Evolutionary conservation across 2,113 vertebrate species (phyloP).

Genomic region (Sterrhoptilus dennistouni): DNA sequence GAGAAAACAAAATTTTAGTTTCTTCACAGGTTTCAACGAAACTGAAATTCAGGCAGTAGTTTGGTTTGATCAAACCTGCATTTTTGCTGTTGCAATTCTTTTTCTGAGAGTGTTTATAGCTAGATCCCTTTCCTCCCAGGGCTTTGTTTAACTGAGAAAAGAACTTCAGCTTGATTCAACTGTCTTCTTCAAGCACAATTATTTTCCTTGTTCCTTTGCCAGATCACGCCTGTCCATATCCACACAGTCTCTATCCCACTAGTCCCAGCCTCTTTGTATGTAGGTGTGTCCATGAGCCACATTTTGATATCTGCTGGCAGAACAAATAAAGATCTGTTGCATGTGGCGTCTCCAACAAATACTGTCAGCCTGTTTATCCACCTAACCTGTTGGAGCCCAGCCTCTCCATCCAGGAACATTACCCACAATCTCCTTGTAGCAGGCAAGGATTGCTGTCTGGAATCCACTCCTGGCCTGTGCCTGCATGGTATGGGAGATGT

Average conservation of each 20-base stretch:
- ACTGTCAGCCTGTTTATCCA: background rate
- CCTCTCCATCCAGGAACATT: background rate
- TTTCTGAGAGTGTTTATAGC: background rate
- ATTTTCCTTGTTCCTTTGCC: background rate
- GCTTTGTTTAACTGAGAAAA: background rate
- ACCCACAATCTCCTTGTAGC: background rate
- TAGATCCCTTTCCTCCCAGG: background rate
- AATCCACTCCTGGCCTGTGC: background rate
- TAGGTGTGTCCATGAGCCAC: background rate
- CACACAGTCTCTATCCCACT: background rate
- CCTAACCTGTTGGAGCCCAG: background rate
- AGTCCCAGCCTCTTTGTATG: background rate
- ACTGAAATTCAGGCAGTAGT: background rate
- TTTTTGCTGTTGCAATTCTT: background rate
- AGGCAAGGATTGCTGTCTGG: background rate
- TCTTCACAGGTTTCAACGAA: background rate
- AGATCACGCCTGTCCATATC: background rate
- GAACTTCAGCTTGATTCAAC: background rate
- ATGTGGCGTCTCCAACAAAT: background rate
- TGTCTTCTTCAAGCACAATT: background rate
- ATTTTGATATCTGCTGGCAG: background rate
- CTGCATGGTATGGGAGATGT: fast-evolving
- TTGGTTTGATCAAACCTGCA: background rate
- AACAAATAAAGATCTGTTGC: background rate
- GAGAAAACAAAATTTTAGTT: background rate